Evolutionary conservation across 2,888 invertebrate genomes (phyloP).

Genomic region (Agriopis leucophaearia): DNA sequence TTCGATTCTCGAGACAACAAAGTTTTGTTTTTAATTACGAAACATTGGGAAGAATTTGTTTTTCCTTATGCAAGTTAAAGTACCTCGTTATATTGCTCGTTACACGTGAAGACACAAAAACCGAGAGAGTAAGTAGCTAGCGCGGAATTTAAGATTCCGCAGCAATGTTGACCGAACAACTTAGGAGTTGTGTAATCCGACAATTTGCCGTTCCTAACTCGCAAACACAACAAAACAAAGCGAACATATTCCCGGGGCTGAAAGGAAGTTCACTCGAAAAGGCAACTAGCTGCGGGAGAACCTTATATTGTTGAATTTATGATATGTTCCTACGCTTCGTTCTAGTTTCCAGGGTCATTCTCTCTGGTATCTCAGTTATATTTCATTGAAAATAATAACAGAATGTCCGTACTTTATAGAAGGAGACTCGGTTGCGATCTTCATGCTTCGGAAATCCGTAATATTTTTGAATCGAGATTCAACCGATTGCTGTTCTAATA

Average conservation of each 20-base stretch:
- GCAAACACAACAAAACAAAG: constrained; percentile 83
- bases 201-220: constrained; percentile 82
- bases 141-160: constrained; percentile 66
- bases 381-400: constrained; percentile 75
- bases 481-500: constrained; percentile 16
- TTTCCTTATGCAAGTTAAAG: constrained; percentile 9
- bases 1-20: constrained; percentile 65
- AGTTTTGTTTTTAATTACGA: constrained; percentile 60
- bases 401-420: constrained; percentile 44
- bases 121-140: constrained; percentile 57
- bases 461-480: constrained; percentile 19
- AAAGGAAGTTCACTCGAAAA: constrained; percentile 82
- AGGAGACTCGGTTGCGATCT: constrained; percentile 14
- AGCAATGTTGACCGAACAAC: constrained; percentile 79
- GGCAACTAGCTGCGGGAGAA: constrained; percentile 80
- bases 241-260: constrained; percentile 79
- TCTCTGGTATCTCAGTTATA: constrained; percentile 68
- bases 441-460: constrained; percentile 27
- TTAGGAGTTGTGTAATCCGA: constrained; percentile 82
- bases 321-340: constrained; percentile 72
- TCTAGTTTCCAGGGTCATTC: constrained; percentile 75
- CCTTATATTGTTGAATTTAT: constrained; percentile 83
- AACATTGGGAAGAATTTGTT: constrained; percentile 32
- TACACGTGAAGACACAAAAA: constrained; percentile 67
- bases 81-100: constrained; percentile 39